Evolutionary conservation across 1,140 invertebrate genomes (phyloP).

Genomic region (Tigriopus japonicus): DNA sequence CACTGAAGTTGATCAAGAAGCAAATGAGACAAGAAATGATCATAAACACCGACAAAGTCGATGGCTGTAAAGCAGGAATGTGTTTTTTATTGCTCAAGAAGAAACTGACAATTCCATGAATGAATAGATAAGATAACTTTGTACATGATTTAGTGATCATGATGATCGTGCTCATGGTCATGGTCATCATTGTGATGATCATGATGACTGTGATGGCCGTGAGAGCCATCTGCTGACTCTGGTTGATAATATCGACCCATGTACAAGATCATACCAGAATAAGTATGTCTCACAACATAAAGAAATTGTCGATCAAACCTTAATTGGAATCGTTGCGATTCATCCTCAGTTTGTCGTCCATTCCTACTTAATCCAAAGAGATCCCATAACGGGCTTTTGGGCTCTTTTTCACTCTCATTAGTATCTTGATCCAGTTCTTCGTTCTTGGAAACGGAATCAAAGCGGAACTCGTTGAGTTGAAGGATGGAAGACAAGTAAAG

Average conservation of each 20-base stretch:
- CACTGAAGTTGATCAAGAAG: too few species aligned
- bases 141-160: not conserved
- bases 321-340: not conserved
- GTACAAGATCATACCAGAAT: not conserved
- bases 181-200: not conserved
- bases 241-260: not conserved
- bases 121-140: not conserved
- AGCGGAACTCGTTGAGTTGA: not conserved
- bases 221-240: not conserved
- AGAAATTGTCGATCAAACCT: not conserved
- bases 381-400: not conserved
- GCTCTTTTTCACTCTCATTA: not conserved
- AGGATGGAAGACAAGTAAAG: not conserved
- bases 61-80: too few species aligned
- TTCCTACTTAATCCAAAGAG: too few species aligned
- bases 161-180: not conserved
- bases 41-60: too few species aligned
- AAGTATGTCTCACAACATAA: not conserved
- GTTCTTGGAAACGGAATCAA: not conserved
- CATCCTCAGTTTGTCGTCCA: too few species aligned
- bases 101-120: too few species aligned
- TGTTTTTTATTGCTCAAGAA: too few species aligned
- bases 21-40: too few species aligned
- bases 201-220: too few species aligned
- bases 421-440: not conserved